Evolutionary conservation across 2,797 vertebrate species (phyloP).

Genomic region (Anabacerthia variegaticeps): DNA sequence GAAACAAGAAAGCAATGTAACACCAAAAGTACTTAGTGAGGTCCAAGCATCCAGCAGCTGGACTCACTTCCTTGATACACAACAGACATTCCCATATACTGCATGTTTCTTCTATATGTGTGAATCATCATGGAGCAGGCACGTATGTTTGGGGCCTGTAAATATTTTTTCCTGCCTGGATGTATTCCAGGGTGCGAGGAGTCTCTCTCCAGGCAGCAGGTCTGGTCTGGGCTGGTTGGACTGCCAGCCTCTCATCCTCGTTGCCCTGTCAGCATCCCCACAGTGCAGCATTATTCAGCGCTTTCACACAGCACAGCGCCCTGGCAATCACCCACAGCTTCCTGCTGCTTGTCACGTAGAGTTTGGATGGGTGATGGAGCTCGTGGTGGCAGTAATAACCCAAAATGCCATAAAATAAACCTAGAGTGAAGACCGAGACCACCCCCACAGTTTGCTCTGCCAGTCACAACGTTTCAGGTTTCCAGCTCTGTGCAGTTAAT

Average conservation of each 20-base stretch:
- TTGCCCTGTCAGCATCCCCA: constrained; percentile 28
- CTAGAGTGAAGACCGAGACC: not conserved
- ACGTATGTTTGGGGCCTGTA: not conserved
- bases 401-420: not conserved
- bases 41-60: not conserved
- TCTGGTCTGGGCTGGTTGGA: constrained; percentile 28
- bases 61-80: not conserved
- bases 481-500: not conserved
- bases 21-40: not conserved
- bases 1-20: not conserved
- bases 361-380: not conserved
- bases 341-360: constrained; percentile 49
- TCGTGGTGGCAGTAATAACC: not conserved
- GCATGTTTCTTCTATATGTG: not conserved
- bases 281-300: constrained; percentile 2
- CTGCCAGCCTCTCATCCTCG: not conserved
- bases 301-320: not conserved
- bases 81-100: accelerated
- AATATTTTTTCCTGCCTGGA: constrained; percentile 28
- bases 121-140: not conserved
- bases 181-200: not conserved
- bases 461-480: not conserved
- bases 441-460: not conserved
- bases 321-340: not conserved
- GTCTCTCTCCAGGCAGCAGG: not conserved